Conservation (phyloP, 2,888 invertebrate species). For the Loripinus fragilis region DNA sequence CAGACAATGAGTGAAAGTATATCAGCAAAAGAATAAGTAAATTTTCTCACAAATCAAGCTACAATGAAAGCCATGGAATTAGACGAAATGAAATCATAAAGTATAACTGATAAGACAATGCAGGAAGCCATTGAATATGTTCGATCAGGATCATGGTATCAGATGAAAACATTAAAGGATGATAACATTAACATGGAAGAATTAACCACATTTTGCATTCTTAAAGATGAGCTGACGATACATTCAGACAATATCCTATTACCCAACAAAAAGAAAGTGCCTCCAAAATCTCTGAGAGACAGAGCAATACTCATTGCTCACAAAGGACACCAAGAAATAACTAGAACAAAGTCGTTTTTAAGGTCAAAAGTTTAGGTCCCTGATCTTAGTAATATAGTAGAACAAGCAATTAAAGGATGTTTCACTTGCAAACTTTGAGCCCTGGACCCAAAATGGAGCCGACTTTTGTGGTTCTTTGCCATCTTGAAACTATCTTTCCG, state of each 20-base stretch:
- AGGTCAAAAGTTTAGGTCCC: constrained; percentile 64
- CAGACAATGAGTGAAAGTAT: constrained; percentile 25
- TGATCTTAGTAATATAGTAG: constrained; percentile 49
- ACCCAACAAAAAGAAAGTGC: constrained; percentile 31
- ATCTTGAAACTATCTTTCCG: constrained; percentile 29
- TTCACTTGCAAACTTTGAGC: constrained; percentile 32
- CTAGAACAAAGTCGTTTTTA: constrained; percentile 55
- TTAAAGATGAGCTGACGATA: constrained; percentile 48
- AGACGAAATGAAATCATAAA: constrained; percentile 57
- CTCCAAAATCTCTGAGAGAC: constrained; percentile 40
- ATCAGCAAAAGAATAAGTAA: constrained; percentile 64
- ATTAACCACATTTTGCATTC: constrained; percentile 22
- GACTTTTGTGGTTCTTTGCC: constrained; percentile 52
- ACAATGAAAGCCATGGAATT: constrained; percentile 63
- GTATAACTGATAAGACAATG: constrained; percentile 50
- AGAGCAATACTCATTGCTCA: constrained; percentile 58
- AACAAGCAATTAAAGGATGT: constrained; percentile 37
- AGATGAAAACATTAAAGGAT: constrained; percentile 36
- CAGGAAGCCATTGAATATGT: constrained; percentile 47
- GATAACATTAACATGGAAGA: constrained; percentile 41
- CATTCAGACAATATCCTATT: constrained; percentile 40
- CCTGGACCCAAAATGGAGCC: constrained; percentile 1
- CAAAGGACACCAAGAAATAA: constrained; percentile 64
- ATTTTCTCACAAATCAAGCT: constrained; percentile 45
- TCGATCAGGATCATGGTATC: constrained; percentile 40